A percentile compares a stretch with the other conserved stretches of the same genome.
phyloP scores from a whole-genome alignment of 2,113 vertebrate genomes.

The Rhinichthys klamathensis region DNA sequence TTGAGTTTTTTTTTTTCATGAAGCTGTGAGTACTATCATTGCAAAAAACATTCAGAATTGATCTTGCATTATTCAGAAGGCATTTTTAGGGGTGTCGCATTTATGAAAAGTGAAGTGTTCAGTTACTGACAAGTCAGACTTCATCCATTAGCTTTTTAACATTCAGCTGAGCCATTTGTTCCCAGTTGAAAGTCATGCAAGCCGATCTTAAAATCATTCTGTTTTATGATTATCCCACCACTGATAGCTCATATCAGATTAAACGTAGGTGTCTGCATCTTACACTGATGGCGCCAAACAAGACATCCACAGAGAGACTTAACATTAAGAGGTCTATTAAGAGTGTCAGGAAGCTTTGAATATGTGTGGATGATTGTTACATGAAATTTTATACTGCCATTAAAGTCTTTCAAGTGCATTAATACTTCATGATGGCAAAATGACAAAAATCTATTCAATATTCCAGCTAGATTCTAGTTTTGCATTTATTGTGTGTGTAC shows the following conservation, averaged over 20 bases:
- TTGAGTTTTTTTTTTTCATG: neutral
- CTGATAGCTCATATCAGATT: conserved; percentile 51
- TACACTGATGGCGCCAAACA: conserved; percentile 32
- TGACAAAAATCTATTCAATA: conserved; percentile 11
- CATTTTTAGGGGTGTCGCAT: conserved; percentile 61
- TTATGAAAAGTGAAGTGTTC: conserved; percentile 67
- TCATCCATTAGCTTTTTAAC: conserved; percentile 47
- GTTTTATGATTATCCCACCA: conserved; percentile 40
- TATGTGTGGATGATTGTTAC: conserved; percentile 31
- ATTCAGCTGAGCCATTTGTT: conserved; percentile 43
- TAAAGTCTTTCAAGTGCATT: conserved; percentile 23
- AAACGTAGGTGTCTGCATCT: conserved; percentile 44
- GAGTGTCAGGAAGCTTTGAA: conserved; percentile 43
- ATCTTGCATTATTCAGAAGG: conserved; percentile 65
- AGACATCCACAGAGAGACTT: conserved; percentile 12
- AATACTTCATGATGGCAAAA: conserved; percentile 6
- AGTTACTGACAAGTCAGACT: conserved; percentile 60
- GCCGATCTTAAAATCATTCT: conserved; percentile 49
- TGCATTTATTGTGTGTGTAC: too few relatives aligned
- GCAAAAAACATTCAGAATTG: neutral
- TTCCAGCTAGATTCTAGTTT: conserved; percentile 3
- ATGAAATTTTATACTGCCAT: conserved; percentile 34
- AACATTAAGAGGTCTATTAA: conserved; percentile 42
- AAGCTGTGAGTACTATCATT: neutral
- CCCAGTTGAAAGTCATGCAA: conserved; percentile 48